These are phyloP conservation scores for Agrotis puta DNA, from an alignment of 2,888 invertebrate genomes.

Conservation along the genomic window DNA sequence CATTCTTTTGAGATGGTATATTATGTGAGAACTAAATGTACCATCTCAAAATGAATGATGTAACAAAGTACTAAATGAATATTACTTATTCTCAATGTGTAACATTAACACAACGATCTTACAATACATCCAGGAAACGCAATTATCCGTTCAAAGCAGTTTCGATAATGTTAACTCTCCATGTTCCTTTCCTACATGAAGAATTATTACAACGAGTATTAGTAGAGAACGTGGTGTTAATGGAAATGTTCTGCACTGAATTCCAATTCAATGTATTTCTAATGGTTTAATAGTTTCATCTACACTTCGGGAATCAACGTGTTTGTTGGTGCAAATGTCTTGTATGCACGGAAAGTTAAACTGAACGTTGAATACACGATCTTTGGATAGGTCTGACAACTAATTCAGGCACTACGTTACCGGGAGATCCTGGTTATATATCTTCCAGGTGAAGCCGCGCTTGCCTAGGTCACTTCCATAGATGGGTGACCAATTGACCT, in stretches of 20 bases:
- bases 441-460: too few species aligned
- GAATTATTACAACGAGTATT: background rate
- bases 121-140: background rate
- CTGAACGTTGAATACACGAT: background rate
- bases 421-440: too few species aligned
- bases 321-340: slow-evolving; percentile 22
- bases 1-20: too few species aligned
- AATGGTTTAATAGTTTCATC: slow-evolving; percentile 8
- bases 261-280: slow-evolving; percentile 19
- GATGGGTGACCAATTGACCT: too few species aligned
- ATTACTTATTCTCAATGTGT: too few species aligned
- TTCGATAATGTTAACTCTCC: background rate
- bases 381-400: background rate
- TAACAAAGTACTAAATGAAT: too few species aligned
- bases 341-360: background rate
- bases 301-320: slow-evolving; percentile 14
- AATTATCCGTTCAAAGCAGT: background rate
- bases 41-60: too few species aligned
- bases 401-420: too few species aligned
- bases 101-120: too few species aligned
- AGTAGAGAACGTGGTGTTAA: background rate
- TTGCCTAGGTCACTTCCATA: too few species aligned
- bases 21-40: too few species aligned
- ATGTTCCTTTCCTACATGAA: background rate
- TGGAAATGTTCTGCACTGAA: slow-evolving; percentile 9